Base-by-base conservation (phyloP, 2,888 invertebrate species). In the Caenorhabditis sp. region DNA sequence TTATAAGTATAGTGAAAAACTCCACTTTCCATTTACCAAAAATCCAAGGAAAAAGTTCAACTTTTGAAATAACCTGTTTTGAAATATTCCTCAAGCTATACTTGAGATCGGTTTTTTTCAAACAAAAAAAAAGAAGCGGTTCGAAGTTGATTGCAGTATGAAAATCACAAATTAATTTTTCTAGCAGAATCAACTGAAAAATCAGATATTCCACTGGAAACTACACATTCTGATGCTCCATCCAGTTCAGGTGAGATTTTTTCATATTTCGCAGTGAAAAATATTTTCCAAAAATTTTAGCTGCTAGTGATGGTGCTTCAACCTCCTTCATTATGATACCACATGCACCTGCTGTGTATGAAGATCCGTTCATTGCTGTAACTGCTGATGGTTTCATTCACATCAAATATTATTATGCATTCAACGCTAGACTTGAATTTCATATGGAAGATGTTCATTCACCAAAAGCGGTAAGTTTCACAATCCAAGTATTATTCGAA, bases 331-430 rank as follows among this genome's bases (percentile, higher is more conserved):
- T 24, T 5, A 14, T 55, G 21, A 17, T 55, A 17, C 51, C 57
- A 1, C 61, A 64, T 24, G 64, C 66, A 21, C 70, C 66, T 14
- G 61, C 70, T 10, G 65, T 78, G 3, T 78, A 78, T 24, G 76
- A 78, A 36, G 78, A 78, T 43, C 71, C 78, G 19, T 78, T 78
- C 50, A 74, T 78, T 6, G 76, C 78, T 6, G 69, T 78, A 1
- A 26, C 65, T 8, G 64, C 71, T 0, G 71, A 78, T 65, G 78
- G 78, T 14, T 49, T 27, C 1, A 65, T 76, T 24, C 66, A 71
- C 58, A 43, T 76, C 37, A 78, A 78, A 27, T 53, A 74, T 60
- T 78, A 76, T 58, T 74, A 74, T 54, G 63, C 62, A n/a, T 78
- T 62, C 65, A 57, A 78, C n/a, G 59, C 62, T n/a, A 50, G 58